Percentiles rank a stretch among this genome's conserved stretches.
phyloP scores from a whole-genome alignment of 1,140 invertebrate species.

The Eumaeus atala region DNA sequence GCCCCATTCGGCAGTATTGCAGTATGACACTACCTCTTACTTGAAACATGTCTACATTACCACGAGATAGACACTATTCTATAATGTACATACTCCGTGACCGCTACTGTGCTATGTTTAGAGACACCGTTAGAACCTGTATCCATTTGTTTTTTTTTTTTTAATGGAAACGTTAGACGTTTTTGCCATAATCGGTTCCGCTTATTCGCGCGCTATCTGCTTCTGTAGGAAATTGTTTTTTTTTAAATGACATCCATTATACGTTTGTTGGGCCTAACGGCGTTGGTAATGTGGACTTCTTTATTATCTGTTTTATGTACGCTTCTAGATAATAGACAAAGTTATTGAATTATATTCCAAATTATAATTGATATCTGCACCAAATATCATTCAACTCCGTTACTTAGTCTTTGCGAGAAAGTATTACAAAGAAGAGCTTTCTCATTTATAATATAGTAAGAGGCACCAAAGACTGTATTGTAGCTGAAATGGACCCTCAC shows the following conservation, averaged over 20 bases:
- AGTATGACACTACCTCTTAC: neutral
- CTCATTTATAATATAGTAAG: too few relatives aligned
- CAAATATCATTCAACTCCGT: too few relatives aligned
- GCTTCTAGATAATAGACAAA: too few relatives aligned
- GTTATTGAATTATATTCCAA: too few relatives aligned
- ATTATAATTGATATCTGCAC: too few relatives aligned
- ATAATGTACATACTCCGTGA: constrained; percentile 19
- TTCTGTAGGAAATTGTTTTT: constrained; percentile 16
- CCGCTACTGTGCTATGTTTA: constrained; percentile 26
- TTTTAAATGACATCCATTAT: constrained; percentile 6
- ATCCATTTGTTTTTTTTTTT: constrained; percentile 29
- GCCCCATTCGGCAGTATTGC: too few relatives aligned
- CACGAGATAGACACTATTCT: neutral
- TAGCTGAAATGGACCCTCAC: too few relatives aligned
- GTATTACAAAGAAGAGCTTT: too few relatives aligned
- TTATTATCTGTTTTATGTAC: neutral
- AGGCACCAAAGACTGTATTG: too few relatives aligned
- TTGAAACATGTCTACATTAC: neutral
- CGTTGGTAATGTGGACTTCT: neutral
- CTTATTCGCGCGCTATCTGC: constrained; percentile 21
- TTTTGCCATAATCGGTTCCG: constrained; percentile 28
- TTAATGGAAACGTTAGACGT: constrained; percentile 26
- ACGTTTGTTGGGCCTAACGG: neutral
- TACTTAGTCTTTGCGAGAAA: too few relatives aligned
- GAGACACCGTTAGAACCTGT: constrained; percentile 23